Evolutionary conservation across 2,113 vertebrate species (phyloP), one percentile per base, ranked within the genome.

Genomic region (Neolamprologus ventralis): DNA sequence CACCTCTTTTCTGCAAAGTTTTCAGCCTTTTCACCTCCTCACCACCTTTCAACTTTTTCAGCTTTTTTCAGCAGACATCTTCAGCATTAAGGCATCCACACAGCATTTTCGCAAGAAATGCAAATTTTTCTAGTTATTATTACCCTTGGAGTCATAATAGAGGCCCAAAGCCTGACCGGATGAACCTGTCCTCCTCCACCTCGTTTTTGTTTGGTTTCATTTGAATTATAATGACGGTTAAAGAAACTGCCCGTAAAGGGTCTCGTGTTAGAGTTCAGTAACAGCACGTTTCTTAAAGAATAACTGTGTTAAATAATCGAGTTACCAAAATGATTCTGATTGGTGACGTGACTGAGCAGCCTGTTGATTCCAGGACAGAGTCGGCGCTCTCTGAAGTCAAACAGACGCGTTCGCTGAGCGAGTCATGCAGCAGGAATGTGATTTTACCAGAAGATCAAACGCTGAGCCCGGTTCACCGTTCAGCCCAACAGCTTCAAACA

Each of bases 321-420:
- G 12, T 71, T 40, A 14, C 35, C 17, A 0, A 65, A 65, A 63
- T 5, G 19, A 21, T 13, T 68, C 19, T 21, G 63, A 14, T 68
- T 40, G n/a, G n/a, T 6, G 63, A 9, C 4, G 2, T 68, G 2
- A 14, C 11, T 0, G 35, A 40, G 35, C 35, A 23, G 35, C 35
- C 19, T 23, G 5, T 40, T 68, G 0, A 21, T 68, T 21, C 63
- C 35, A 40, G 35, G 63, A 21, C 63, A 9, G 58, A 63, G 19
- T 40, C 35, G 0, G n/a, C n/a, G 0, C n/a, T 40, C n/a, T 71
- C 35, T 5, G 1, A 0, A 40, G 11, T 21, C 2, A 68, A 68
- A 40, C 12, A 21, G 12, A 45, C 5, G 1, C 1, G 3, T 68
- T 68, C 33, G 0, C 65, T 1, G 37, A 71, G n/a, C 37, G 13